Evolutionary conservation across 2,797 vertebrate species (phyloP).

Genomic region (Acanthis flammea): DNA sequence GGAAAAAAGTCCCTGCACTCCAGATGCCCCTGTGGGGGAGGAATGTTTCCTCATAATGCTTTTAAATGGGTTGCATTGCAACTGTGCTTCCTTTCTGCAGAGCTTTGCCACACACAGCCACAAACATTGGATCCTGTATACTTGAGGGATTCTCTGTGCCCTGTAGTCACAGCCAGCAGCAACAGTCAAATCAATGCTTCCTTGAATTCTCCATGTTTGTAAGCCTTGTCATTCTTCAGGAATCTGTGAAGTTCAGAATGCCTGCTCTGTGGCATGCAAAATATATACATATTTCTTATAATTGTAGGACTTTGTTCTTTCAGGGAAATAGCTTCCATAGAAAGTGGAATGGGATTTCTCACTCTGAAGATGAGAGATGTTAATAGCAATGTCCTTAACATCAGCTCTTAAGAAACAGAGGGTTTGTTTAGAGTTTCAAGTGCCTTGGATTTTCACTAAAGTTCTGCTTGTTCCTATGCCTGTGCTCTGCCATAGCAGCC

Average conservation of each 20-base stretch:
- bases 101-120: neutral
- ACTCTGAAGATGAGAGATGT: constrained; percentile 49
- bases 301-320: constrained; percentile 29
- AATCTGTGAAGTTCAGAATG: neutral
- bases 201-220: neutral
- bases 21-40: neutral
- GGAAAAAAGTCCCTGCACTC: neutral
- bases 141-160: neutral
- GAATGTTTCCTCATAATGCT: neutral
- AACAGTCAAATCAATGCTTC: neutral
- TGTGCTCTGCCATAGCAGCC: neutral
- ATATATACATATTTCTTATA: constrained; percentile 2
- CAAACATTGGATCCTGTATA: neutral
- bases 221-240: neutral
- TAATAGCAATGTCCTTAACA: constrained; percentile 15
- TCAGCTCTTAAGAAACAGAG: neutral
- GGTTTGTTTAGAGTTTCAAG: neutral
- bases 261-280: neutral
- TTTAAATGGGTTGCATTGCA: neutral
- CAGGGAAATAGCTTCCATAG: constrained; percentile 53
- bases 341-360: constrained; percentile 61
- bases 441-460: neutral
- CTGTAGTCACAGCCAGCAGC: neutral
- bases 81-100: neutral
- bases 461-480: neutral